A percentile compares a stretch with the other conserved stretches of the same genome.
Evolutionary conservation across 2,113 vertebrate genomes (phyloP).

Genomic region (Pygoscelis adeliae): DNA sequence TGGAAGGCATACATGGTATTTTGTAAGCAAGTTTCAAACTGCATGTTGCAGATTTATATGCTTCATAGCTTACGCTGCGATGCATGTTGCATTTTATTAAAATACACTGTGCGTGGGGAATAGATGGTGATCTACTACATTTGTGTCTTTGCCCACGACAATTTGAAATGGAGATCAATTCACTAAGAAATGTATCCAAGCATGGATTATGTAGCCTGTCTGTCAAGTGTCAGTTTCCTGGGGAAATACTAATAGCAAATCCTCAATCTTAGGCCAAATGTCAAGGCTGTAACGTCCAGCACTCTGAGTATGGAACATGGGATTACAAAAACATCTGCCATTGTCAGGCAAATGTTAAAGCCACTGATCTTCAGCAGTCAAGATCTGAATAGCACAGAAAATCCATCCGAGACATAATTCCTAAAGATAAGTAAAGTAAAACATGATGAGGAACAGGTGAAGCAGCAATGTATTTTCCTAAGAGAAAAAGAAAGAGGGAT

Average conservation of each 20-base stretch:
- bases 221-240: constrained; percentile 39
- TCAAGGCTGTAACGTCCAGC: constrained; percentile 52
- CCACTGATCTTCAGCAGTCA: constrained; percentile 27
- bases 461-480: neutral
- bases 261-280: constrained; percentile 64
- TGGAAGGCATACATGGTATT: constrained; percentile 15
- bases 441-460: constrained; percentile 1
- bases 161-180: constrained; percentile 57
- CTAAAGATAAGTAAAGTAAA: constrained; percentile 32
- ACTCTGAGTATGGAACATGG: constrained; percentile 23
- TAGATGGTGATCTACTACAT: neutral
- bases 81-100: constrained; percentile 45
- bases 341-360: constrained; percentile 62
- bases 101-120: neutral
- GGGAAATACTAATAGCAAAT: constrained; percentile 55
- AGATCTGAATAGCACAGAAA: constrained; percentile 41
- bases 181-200: constrained; percentile 29
- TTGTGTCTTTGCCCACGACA: constrained; percentile 3
- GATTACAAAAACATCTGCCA: constrained; percentile 69
- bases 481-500: neutral
- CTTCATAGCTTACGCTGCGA: neutral
- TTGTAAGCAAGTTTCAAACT: constrained; percentile 50
- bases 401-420: constrained; percentile 39
- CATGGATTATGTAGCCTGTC: constrained; percentile 43
- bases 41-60: constrained; percentile 33